phyloP scores from a whole-genome alignment of 1,140 invertebrate genomes.

The Atta texana region DNA sequence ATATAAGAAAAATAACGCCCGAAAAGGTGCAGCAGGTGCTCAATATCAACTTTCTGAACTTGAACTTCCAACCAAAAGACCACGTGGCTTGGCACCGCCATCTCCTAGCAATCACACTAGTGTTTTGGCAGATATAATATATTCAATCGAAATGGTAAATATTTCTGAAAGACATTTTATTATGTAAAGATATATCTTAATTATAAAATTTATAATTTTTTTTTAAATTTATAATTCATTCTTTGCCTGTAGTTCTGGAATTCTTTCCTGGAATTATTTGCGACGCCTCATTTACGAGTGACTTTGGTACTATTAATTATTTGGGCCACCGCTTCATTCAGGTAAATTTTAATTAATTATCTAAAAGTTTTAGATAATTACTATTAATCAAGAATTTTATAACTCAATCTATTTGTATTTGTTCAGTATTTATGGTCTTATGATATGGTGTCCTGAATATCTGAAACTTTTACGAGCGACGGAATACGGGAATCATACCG shows the following conservation, averaged over 20 bases:
- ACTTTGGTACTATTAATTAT: conserved; percentile 83
- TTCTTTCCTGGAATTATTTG: conserved; percentile 87
- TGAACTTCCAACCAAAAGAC: conserved; percentile 89
- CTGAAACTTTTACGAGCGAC: conserved; percentile 83
- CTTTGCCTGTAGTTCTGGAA: conserved; percentile 87
- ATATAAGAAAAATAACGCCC: conserved; percentile 86
- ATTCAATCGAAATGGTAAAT: conserved; percentile 84
- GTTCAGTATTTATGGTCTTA: conserved; percentile 82
- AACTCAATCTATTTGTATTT: conserved; percentile 71
- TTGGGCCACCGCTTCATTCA: conserved; percentile 81
- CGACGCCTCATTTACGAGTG: conserved; percentile 85
- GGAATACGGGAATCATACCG: conserved; percentile 82
- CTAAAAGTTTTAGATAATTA: background rate
- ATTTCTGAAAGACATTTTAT: background rate
- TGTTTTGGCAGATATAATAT: conserved; percentile 85
- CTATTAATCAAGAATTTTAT: conserved; percentile 65
- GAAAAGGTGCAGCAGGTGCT: conserved; percentile 84
- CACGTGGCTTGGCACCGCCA: conserved; percentile 81
- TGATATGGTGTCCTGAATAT: conserved; percentile 83
- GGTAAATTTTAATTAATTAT: conserved; percentile 74
- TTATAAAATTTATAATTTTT: conserved; percentile 23
- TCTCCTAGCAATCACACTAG: conserved; percentile 83
- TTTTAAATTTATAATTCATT: conserved; percentile 41
- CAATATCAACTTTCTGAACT: conserved; percentile 90
- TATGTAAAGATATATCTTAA: background rate